Conservation (phyloP, 2,888 invertebrate genomes). For the Acleris sparsana region DNA sequence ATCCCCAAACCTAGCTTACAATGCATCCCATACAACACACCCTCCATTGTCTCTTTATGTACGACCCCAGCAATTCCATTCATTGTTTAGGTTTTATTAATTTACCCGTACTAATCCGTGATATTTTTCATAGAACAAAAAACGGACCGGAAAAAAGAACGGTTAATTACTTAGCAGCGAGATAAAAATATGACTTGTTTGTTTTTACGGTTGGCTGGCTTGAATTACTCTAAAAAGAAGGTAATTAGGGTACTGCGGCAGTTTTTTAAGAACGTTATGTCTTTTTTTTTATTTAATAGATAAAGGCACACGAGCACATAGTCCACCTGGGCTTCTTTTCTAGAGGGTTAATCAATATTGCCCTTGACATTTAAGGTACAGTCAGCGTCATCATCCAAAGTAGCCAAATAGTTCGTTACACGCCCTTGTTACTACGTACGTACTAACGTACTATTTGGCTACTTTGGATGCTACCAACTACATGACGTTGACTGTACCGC, state of each 20-base stretch:
- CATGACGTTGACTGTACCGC: too few species aligned
- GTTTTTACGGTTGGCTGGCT: slow-evolving; percentile 13
- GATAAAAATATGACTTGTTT: slow-evolving; percentile 34
- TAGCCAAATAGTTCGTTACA: too few species aligned
- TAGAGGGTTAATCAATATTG: too few species aligned
- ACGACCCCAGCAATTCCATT: slow-evolving; percentile 37
- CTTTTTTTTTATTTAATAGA: not conserved
- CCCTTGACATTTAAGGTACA: too few species aligned
- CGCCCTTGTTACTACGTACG: too few species aligned
- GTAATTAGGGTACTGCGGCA: not conserved
- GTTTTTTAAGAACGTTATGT: not conserved
- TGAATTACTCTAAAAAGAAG: not conserved
- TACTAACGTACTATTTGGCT: too few species aligned
- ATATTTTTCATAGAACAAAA: slow-evolving; percentile 39
- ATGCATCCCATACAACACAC: slow-evolving; percentile 12
- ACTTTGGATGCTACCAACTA: too few species aligned
- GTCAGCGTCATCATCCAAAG: too few species aligned
- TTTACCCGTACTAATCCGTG: slow-evolving; percentile 43
- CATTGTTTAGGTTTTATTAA: slow-evolving; percentile 45
- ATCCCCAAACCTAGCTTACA: too few species aligned
- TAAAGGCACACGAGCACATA: too few species aligned
- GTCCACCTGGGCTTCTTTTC: too few species aligned
- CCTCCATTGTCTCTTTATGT: slow-evolving; percentile 41
- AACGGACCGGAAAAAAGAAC: slow-evolving; percentile 23
- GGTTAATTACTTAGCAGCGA: slow-evolving; percentile 26